Evolutionary conservation across 1,140 invertebrate species (phyloP), one percentile per base, ranked within the genome.

Genomic region (Stenopsyche tienmushanensis): DNA sequence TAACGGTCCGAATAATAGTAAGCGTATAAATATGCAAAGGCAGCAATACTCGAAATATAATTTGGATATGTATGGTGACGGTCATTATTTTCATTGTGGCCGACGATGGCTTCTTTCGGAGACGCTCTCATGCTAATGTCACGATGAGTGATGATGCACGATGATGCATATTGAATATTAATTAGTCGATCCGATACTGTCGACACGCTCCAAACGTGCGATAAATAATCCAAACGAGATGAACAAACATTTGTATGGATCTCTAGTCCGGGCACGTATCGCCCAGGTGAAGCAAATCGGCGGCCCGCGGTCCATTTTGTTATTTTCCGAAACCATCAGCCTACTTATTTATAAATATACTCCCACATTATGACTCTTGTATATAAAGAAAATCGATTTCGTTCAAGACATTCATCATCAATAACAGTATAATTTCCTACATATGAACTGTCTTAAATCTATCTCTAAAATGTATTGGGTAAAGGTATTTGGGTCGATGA

Each of bases 111-210:
- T 60, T 47, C 42, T 60, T 60, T 47, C 42, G 21, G 34, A 20
- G 34, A 39, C 54, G 34, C 39, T 29, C 20, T 2, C 7, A 60
- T 60, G 57, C 57, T 47, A 60, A 60, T 60, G 57, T 17, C 57
- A 47, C 5, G 41, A 64, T 67, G 66, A 67, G 59, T 60, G 66
- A 67, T 67, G 62, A 60, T 54, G 45, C 45, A 62, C 45, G 52
- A 60, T 67, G 60, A 58, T 57, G 26, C 57, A 60, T 44, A 53
- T 41, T 67, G 66, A 67, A 67, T 67, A 57, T 58, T 67, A 63
- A 67, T 41, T 58, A n/a, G 34, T 17, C 45, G 18, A 13, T 62
- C 50, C 57, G 49, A 66, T 54, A 60, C n/a, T 60, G 57, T 53
- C 55, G 47, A 17, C 39, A n/a, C 57, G 57, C 23, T 34, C 26